Conservation (phyloP, 2,113 vertebrate species). For the Saguinus imperator region DNA sequence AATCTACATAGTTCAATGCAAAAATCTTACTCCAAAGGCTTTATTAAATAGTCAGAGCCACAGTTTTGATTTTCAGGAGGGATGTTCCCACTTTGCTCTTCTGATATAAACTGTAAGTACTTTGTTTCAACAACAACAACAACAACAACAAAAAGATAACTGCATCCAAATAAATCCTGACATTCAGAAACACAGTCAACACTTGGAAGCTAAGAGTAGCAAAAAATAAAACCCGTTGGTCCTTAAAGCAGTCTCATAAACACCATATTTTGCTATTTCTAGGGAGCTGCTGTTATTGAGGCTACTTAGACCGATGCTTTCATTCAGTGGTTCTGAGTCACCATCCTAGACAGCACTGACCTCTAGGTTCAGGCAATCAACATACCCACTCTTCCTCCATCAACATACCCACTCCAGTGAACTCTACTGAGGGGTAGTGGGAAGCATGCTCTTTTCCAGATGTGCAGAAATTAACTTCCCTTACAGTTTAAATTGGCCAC, state of each 20-base stretch:
- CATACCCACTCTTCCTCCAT: background rate
- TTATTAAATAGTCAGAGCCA: background rate
- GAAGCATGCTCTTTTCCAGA: background rate
- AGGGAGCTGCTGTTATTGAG: background rate
- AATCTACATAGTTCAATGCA: background rate
- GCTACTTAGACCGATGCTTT: background rate
- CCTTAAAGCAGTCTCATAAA: conserved; percentile 27
- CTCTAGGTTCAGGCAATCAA: background rate
- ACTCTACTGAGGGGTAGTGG: background rate
- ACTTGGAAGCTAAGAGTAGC: conserved; percentile 34
- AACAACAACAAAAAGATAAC: background rate
- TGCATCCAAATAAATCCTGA: conserved; percentile 50
- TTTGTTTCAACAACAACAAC: background rate
- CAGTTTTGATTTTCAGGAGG: background rate
- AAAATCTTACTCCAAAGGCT: background rate
- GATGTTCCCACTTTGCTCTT: background rate
- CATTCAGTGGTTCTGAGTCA: background rate
- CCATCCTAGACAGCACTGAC: background rate
- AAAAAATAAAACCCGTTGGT: conserved; percentile 33
- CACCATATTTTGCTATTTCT: background rate
- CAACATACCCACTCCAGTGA: background rate
- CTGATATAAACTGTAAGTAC: conserved; percentile 24
- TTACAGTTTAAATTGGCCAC: background rate
- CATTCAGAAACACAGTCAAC: conserved; percentile 52
- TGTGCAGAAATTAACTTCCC: background rate